These are phyloP conservation scores for Caenorhabditis japonica DNA, from an alignment of 2,888 invertebrate genomes.

Conservation along the genomic window DNA sequence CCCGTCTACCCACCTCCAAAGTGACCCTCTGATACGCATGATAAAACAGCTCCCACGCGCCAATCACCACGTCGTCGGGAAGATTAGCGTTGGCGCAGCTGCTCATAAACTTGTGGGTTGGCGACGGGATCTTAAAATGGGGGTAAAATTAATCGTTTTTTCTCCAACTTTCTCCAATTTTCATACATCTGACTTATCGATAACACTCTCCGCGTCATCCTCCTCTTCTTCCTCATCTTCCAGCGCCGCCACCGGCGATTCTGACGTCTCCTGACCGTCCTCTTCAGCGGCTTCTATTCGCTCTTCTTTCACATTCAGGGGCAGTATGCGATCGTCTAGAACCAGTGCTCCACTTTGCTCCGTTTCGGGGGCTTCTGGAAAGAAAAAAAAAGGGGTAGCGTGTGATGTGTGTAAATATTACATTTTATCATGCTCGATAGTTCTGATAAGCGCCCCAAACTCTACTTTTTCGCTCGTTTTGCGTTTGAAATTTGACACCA, in stretches of 20 bases:
- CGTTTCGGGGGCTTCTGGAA: slow-evolving; percentile 21
- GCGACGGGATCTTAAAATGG: slow-evolving; percentile 27
- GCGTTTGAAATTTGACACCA: slow-evolving; percentile 19
- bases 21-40: slow-evolving; percentile 37
- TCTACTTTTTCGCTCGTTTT: not conserved
- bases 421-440: slow-evolving; percentile 10
- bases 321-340: not conserved
- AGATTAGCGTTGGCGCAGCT: slow-evolving; percentile 14
- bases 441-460: slow-evolving; percentile 11
- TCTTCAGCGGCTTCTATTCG: slow-evolving; percentile 10
- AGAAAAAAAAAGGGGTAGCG: too few relatives aligned
- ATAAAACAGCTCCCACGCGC: slow-evolving; percentile 43
- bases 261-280: slow-evolving; percentile 16
- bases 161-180: not conserved
- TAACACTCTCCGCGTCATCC: slow-evolving; percentile 38
- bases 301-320: slow-evolving; percentile 10
- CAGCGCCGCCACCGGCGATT: slow-evolving; percentile 11
- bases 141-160: not conserved
- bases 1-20: slow-evolving; percentile 24
- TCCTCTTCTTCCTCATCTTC: slow-evolving; percentile 46
- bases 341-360: slow-evolving; percentile 26
- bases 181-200: slow-evolving; percentile 39
- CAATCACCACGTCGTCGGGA: slow-evolving; percentile 2
- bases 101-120: slow-evolving; percentile 7
- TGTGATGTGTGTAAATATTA: too few relatives aligned